A percentile compares a stretch with the other conserved stretches of the same genome.
These are phyloP conservation scores for Calyptomena viridis DNA, from an alignment of 2,113 vertebrate species.

Conservation along the genomic window DNA sequence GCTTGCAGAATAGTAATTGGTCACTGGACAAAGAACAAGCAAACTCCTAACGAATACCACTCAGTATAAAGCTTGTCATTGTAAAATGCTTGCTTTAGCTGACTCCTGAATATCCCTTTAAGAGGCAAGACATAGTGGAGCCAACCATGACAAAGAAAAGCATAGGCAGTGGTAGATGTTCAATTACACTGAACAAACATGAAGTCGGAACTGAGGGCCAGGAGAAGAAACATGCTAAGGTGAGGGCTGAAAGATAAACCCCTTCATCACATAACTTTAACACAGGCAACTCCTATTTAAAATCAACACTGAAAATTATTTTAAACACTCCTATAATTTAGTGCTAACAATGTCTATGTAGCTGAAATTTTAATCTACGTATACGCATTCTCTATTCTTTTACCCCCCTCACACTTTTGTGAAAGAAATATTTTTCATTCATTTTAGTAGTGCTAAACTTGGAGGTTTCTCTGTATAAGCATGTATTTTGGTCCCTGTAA, in stretches of 20 bases:
- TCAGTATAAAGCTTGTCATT: background rate
- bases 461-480: background rate
- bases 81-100: background rate
- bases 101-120: background rate
- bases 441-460: background rate
- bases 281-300: background rate
- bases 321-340: background rate
- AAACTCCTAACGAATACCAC: background rate
- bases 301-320: background rate
- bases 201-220: background rate
- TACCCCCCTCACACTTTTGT: fast-evolving
- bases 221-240: background rate
- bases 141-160: background rate
- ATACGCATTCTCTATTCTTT: background rate
- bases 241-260: background rate
- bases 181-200: background rate
- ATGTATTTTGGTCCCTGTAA: background rate
- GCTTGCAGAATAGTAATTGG: background rate
- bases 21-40: background rate
- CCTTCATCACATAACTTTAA: background rate
- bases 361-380: background rate
- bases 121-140: background rate
- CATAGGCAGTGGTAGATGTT: background rate
- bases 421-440: background rate
- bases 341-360: background rate